Evolutionary conservation across 2,113 vertebrate genomes (phyloP).

Genomic region (Galeopterus variegatus): DNA sequence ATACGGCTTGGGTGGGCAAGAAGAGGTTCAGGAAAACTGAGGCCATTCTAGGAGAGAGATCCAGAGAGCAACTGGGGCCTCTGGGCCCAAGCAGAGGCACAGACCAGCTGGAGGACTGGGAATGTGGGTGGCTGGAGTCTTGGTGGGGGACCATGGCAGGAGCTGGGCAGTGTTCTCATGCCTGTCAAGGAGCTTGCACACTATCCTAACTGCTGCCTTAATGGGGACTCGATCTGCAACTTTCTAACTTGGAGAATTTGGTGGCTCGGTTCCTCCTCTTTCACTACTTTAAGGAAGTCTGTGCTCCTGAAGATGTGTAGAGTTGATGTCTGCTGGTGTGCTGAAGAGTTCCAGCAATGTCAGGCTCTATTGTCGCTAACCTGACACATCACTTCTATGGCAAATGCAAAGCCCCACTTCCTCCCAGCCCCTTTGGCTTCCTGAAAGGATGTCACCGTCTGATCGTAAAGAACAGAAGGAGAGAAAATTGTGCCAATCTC

Average conservation of each 20-base stretch:
- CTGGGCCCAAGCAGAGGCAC: background rate
- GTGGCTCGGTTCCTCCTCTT: background rate
- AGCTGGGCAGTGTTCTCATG: background rate
- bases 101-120: background rate
- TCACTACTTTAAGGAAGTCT: background rate
- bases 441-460: background rate
- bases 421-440: background rate
- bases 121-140: background rate
- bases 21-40: background rate
- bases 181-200: fast-evolving
- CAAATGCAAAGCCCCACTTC: background rate
- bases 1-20: background rate
- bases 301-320: fast-evolving
- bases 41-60: background rate
- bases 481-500: background rate
- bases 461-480: background rate
- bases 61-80: too few species aligned
- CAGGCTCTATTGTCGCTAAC: background rate
- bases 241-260: background rate
- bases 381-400: background rate
- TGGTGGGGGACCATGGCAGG: too few species aligned
- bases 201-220: background rate
- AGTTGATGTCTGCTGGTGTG: background rate
- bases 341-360: background rate
- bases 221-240: background rate